Percentiles rank a stretch among this genome's conserved stretches.
These are phyloP conservation scores for Coendou prehensilis DNA, from an alignment of 2,797 vertebrate genomes.

Conservation along the genomic window DNA sequence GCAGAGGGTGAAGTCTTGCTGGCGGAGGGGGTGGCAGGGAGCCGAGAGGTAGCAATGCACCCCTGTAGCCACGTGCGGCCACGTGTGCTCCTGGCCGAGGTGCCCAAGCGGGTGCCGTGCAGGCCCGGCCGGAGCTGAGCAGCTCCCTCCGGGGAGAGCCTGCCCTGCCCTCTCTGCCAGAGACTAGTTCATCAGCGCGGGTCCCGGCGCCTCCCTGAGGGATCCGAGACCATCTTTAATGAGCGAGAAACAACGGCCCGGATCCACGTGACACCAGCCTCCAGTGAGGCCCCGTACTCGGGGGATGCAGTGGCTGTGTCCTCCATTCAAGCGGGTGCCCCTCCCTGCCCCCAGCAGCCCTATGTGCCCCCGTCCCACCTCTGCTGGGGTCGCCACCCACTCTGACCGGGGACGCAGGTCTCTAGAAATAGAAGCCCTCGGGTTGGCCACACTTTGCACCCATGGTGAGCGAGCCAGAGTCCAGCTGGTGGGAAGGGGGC, in stretches of 20 bases:
- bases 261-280: accelerated
- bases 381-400: not conserved
- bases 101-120: not conserved
- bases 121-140: too few species aligned
- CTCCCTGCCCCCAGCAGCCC: not conserved
- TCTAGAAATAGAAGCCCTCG: not conserved
- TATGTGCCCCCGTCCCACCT: accelerated
- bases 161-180: too few species aligned
- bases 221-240: not conserved
- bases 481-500: not conserved
- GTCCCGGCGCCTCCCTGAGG: not conserved
- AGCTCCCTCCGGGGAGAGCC: not conserved
- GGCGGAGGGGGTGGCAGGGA: not conserved
- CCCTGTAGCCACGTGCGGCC: accelerated
- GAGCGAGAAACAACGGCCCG: not conserved
- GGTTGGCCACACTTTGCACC: not conserved
- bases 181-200: not conserved
- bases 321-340: not conserved
- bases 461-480: not conserved
- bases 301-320: accelerated
- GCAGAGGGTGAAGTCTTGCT: not conserved
- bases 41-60: not conserved
- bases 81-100: not conserved
- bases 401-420: not conserved
- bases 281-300: not conserved